Evolutionary conservation across 2,888 invertebrate genomes (phyloP).

Genomic region (Scaptomyza flava): DNA sequence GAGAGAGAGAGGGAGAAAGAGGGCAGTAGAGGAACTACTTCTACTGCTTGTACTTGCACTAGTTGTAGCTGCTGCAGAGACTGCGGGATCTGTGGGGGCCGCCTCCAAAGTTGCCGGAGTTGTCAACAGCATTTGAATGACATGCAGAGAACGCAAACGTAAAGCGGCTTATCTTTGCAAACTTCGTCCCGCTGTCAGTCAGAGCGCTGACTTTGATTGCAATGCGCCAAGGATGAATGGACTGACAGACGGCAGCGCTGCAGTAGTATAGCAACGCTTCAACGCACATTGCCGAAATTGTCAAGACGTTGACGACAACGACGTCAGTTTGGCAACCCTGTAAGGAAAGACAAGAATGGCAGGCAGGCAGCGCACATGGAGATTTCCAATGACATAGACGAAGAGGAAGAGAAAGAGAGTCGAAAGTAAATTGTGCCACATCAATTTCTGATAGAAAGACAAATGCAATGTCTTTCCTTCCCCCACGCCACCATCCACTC

Average conservation of each 20-base stretch:
- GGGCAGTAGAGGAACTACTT: neutral
- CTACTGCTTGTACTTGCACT: neutral
- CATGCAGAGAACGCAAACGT: conserved; percentile 46
- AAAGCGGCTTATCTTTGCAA: conserved; percentile 16
- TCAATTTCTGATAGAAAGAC: conserved; percentile 50
- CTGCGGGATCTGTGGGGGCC: neutral
- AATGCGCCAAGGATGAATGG: conserved; percentile 72
- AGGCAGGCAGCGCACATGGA: neutral
- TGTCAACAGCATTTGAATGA: conserved; percentile 78
- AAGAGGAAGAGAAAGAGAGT: conserved; percentile 10
- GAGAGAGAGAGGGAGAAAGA: neutral
- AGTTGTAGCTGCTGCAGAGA: neutral
- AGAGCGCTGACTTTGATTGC: conserved; percentile 74
- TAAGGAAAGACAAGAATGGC: conserved; percentile 1
- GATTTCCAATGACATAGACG: conserved; percentile 16
- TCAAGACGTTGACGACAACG: conserved; percentile 52
- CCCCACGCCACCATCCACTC: too few species aligned
- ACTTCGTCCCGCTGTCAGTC: conserved; percentile 31
- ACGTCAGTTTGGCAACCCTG: conserved; percentile 27
- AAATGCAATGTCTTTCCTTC: neutral
- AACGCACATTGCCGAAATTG: conserved; percentile 76
- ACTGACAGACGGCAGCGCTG: conserved; percentile 17
- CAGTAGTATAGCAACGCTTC: conserved; percentile 44
- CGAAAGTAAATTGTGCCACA: conserved; percentile 58
- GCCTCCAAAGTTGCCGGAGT: conserved; percentile 30